These are phyloP conservation scores for Cygnus olor DNA, from an alignment of 2,797 vertebrate species.

Conservation along the genomic window DNA sequence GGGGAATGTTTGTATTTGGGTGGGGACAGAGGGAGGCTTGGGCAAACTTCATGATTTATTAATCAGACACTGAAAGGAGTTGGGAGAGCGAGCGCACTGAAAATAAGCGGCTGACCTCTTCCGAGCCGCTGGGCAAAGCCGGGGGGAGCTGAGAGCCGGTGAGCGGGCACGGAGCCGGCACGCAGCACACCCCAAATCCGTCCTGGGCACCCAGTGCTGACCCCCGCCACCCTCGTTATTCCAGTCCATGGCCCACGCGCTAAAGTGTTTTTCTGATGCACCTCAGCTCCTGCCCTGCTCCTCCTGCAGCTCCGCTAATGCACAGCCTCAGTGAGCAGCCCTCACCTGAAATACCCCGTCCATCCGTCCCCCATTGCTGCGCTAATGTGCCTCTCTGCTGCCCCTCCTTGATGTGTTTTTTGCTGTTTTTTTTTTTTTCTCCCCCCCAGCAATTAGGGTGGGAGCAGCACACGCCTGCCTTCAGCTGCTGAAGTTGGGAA, in stretches of 20 bases:
- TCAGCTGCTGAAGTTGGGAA: not conserved
- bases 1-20: constrained; percentile 78
- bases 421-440: no score
- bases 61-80: constrained; percentile 60
- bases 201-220: fast-evolving
- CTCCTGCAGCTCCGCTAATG: not conserved
- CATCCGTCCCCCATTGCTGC: not conserved
- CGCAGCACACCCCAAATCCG: not conserved
- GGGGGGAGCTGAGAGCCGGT: not conserved
- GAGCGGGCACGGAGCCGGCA: no score
- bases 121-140: not conserved
- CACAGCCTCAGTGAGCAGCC: fast-evolving
- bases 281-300: not conserved
- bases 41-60: constrained; percentile 78
- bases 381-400: not conserved
- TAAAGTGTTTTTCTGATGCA: not conserved
- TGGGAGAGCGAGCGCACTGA: constrained; percentile 41
- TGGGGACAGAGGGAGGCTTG: constrained; percentile 39
- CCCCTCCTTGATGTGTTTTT: not conserved
- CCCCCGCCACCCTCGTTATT: fast-evolving
- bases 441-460: not conserved
- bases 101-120: constrained; percentile 28
- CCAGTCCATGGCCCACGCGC: fast-evolving
- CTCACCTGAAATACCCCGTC: not conserved
- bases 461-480: not conserved